phyloP scores from a whole-genome alignment of 2,113 vertebrate genomes.

The Phyllostomus hastatus region DNA sequence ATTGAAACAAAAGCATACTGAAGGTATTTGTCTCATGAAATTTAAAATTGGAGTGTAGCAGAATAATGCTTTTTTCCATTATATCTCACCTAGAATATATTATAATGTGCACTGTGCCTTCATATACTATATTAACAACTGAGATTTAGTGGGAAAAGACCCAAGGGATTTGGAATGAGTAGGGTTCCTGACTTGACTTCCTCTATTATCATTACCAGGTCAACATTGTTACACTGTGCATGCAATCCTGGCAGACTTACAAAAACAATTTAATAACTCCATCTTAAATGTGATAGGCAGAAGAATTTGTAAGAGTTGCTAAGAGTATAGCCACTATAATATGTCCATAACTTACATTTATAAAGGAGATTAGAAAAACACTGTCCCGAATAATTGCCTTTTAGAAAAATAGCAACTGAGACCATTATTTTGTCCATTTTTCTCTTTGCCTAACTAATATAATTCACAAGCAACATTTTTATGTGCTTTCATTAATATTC shows the following conservation, averaged over 20 bases:
- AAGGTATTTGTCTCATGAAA: constrained; percentile 18
- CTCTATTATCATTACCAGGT: neutral
- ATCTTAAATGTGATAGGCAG: neutral
- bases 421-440: neutral
- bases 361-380: neutral
- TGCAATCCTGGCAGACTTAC: neutral
- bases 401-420: neutral
- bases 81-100: neutral
- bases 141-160: neutral
- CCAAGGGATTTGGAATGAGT: neutral
- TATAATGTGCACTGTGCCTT: neutral
- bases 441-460: neutral
- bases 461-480: neutral
- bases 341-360: neutral
- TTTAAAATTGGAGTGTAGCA: neutral
- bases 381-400: neutral
- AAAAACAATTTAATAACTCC: neutral
- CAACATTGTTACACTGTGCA: neutral
- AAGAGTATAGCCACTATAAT: neutral
- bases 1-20: neutral
- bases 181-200: neutral
- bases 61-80: neutral
- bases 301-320: constrained; percentile 5
- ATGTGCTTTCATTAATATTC: neutral
- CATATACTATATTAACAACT: neutral